These are phyloP conservation scores for Thymelicus sylvestris DNA, from an alignment of 2,888 invertebrate species.

Conservation along the genomic window DNA sequence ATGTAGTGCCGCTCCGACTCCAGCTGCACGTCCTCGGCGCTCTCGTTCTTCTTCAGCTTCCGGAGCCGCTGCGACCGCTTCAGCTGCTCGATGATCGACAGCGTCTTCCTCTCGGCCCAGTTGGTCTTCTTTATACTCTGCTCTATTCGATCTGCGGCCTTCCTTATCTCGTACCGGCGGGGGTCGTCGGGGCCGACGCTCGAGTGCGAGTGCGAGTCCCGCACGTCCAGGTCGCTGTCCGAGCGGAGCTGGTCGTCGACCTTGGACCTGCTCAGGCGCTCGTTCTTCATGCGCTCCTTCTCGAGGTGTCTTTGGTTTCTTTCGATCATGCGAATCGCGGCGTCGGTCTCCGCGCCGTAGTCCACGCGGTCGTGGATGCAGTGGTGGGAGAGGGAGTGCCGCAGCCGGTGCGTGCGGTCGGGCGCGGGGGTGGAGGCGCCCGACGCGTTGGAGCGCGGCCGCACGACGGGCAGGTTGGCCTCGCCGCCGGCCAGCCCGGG, in stretches of 20 bases:
- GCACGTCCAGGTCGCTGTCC: slow-evolving; percentile 70
- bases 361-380: slow-evolving; percentile 76
- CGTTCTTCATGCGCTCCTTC: slow-evolving; percentile 80
- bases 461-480: slow-evolving; percentile 70
- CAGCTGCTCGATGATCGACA: slow-evolving; percentile 78
- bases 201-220: slow-evolving; percentile 58
- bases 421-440: slow-evolving; percentile 82
- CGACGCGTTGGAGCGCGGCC: slow-evolving; percentile 83
- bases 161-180: slow-evolving; percentile 67
- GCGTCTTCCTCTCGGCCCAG: slow-evolving; percentile 78
- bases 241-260: slow-evolving; percentile 76
- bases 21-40: slow-evolving; percentile 76
- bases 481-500: slow-evolving; percentile 83
- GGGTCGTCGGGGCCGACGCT: slow-evolving; percentile 53
- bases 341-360: slow-evolving; percentile 86
- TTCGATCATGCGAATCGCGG: slow-evolving; percentile 83
- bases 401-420: slow-evolving; percentile 66
- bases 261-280: slow-evolving; percentile 64
- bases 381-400: slow-evolving; percentile 78
- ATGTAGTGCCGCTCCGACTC: slow-evolving; percentile 78
- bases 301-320: slow-evolving; percentile 85
- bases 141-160: slow-evolving; percentile 73
- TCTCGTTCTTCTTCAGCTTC: slow-evolving; percentile 72
- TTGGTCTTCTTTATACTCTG: slow-evolving; percentile 80
- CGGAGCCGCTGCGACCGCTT: slow-evolving; percentile 75